Conservation (phyloP, 2,888 invertebrate genomes). For the Willowsia nigromaculata region DNA sequence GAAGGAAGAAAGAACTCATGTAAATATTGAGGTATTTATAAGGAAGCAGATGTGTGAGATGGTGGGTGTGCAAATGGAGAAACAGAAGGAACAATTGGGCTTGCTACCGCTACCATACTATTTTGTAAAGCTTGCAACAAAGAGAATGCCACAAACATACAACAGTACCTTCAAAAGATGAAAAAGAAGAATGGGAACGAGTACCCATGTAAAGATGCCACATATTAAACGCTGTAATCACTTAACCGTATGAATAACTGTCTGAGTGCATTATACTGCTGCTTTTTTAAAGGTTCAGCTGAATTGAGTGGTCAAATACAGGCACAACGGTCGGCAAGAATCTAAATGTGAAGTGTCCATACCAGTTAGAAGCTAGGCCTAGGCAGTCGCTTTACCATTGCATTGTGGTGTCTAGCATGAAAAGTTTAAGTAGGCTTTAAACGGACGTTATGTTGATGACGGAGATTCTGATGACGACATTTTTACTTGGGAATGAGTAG, state of each 20-base stretch:
- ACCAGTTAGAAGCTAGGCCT: not conserved
- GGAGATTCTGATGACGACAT: slow-evolving; percentile 17
- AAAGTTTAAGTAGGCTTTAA: not conserved
- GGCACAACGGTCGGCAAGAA: not conserved
- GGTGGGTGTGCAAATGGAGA: not conserved
- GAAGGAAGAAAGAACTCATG: not conserved
- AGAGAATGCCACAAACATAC: too few species aligned
- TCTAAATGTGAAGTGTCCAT: too few species aligned
- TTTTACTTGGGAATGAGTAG: slow-evolving; percentile 23
- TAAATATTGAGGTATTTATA: not conserved
- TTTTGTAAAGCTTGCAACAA: too few species aligned
- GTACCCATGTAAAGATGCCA: not conserved
- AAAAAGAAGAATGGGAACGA: not conserved
- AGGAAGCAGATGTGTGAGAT: slow-evolving; percentile 5
- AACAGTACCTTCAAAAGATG: too few species aligned
- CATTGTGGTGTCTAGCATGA: not conserved
- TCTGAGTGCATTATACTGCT: not conserved
- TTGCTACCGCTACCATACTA: too few species aligned
- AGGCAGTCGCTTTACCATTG: not conserved
- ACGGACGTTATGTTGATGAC: not conserved
- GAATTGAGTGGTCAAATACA: slow-evolving; percentile 26
- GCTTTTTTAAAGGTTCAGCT: slow-evolving; percentile 16
- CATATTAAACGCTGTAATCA: slow-evolving; percentile 49
- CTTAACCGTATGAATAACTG: not conserved
- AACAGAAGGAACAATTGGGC: not conserved